phyloP scores from a whole-genome alignment of 2,797 vertebrate species.

The Centroberyx gerrardi region DNA sequence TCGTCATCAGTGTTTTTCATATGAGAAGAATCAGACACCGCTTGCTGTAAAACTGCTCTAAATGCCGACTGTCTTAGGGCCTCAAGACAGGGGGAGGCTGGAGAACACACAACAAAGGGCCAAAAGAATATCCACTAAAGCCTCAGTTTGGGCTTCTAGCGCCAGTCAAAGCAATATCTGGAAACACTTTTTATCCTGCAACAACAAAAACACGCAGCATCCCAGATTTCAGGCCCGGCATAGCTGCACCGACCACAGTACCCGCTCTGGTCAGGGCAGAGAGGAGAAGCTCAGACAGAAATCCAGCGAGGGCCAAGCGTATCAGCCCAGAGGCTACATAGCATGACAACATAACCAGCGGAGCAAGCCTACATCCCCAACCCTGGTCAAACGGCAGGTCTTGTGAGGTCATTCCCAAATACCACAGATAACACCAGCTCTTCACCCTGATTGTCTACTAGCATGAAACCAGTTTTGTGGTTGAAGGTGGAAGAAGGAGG shows the following conservation, averaged over 20 bases:
- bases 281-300: slow-evolving; percentile 66
- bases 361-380: slow-evolving; percentile 27
- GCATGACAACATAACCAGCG: slow-evolving; percentile 61
- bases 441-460: slow-evolving; percentile 44
- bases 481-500: slow-evolving; percentile 30
- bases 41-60: slow-evolving; percentile 49
- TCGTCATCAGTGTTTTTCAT: slow-evolving; percentile 45
- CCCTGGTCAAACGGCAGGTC: slow-evolving; percentile 56
- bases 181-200: slow-evolving; percentile 80
- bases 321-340: slow-evolving; percentile 61
- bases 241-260: slow-evolving; percentile 75
- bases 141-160: slow-evolving; percentile 72
- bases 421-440: slow-evolving; percentile 44
- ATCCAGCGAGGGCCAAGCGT: slow-evolving; percentile 66
- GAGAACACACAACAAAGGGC: slow-evolving; percentile 77
- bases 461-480: slow-evolving; percentile 60
- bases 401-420: slow-evolving; percentile 59
- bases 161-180: slow-evolving; percentile 82
- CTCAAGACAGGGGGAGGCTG: slow-evolving; percentile 54
- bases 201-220: slow-evolving; percentile 73
- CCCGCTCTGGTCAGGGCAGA: slow-evolving; percentile 72
- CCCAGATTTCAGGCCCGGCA: slow-evolving; percentile 73
- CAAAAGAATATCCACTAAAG: slow-evolving; percentile 74
- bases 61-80: slow-evolving; percentile 49
- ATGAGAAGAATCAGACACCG: slow-evolving; percentile 43